A percentile compares a stretch with the other conserved stretches of the same genome.
phyloP scores from a whole-genome alignment of 2,113 vertebrate species.

The Mirza zaza region DNA sequence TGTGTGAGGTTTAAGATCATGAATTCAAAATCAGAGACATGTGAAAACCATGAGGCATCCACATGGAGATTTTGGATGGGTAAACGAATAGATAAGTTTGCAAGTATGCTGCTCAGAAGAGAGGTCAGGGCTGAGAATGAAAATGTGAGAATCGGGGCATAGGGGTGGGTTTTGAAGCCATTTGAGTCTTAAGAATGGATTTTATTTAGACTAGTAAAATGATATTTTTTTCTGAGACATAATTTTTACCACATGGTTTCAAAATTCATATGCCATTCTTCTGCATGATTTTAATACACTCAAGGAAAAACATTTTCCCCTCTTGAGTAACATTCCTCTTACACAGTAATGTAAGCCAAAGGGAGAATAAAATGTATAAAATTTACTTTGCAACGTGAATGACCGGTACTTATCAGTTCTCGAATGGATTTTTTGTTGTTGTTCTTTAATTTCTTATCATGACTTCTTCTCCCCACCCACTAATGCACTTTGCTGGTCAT shows the following conservation, averaged over 20 bases:
- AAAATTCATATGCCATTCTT: conserved; percentile 45
- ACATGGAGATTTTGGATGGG: background rate
- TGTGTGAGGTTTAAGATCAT: background rate
- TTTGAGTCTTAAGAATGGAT: conserved; percentile 4
- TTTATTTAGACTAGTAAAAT: conserved; percentile 14
- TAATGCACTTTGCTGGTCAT: background rate
- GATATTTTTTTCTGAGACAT: conserved; percentile 14
- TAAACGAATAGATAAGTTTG: background rate
- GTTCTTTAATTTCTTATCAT: conserved; percentile 18
- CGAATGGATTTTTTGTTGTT: background rate
- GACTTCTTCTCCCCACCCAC: background rate
- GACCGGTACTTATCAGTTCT: background rate
- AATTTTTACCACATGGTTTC: conserved; percentile 58
- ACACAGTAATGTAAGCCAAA: conserved; percentile 11
- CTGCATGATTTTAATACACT: conserved; percentile 37
- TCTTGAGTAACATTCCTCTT: conserved; percentile 28
- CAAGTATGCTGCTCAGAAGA: background rate
- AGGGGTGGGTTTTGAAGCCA: background rate
- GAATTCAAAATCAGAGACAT: conserved; percentile 2
- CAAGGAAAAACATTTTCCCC: background rate
- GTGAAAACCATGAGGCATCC: background rate
- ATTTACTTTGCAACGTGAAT: background rate
- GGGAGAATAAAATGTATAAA: conserved; percentile 1
- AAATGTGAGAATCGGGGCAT: background rate
- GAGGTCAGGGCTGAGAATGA: background rate